Evolutionary conservation across 2,888 invertebrate genomes (phyloP), one percentile per base, ranked within the genome.

Genomic region (Dolichopus griseipennis): DNA sequence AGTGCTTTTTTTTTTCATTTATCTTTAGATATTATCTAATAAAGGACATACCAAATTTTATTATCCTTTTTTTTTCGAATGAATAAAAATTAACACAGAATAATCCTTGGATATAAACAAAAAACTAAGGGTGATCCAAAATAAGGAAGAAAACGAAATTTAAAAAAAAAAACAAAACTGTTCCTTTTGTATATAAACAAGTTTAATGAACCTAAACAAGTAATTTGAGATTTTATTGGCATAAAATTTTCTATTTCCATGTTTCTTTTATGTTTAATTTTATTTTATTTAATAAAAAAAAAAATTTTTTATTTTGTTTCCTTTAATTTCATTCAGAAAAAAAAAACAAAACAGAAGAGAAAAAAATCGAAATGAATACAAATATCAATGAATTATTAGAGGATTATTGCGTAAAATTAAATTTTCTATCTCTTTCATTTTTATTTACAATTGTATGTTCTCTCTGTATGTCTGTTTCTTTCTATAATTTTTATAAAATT

Each of bases 301-400:
- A 27, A 27, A 27, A 27, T 4, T 27, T 37, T 37, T 37, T 37
- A 7, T 52, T n/a, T 52, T 15, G 18, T 18, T 52, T 52, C 2
- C 2, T 27, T 27, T 27, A 2, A 27, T 52, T n/a, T 52, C 18
- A 6, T 18, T 18, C 41, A 41, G 8, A 41, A 41, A 41, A 41
- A 41, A 41, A 41, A 41, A 41, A 6, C 3, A 7, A n/a, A 27
- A 27, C 27, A 27, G 27, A 27, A n/a, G n/a, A n/a, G n/a, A n/a
- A n/a, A n/a, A 41, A 15, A 41, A 15, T 41, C 2, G 41, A 9
- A 41, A 41, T 41, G 6, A 52, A 52, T 18, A 52, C 52, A 52
- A 52, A 52, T 52, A 52, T 52, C 52, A 52, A 52, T 52, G 52
- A 52, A 52, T 52, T 52, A 52, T 52, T 52, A 52, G 52, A 52